Base-by-base conservation (phyloP, 2,888 invertebrate species). In the Stenodera caucasica region DNA sequence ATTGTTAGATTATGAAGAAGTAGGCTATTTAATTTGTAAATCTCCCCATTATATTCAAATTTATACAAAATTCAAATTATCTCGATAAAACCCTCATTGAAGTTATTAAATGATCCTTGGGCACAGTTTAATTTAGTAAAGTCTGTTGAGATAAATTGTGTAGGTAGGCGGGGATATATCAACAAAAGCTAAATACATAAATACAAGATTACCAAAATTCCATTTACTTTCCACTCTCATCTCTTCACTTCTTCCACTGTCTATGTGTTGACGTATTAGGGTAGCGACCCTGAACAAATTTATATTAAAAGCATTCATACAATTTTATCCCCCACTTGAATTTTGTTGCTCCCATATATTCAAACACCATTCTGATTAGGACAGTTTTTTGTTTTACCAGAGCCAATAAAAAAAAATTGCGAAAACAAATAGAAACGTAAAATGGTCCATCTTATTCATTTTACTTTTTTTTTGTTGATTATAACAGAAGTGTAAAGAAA, bases 91-190 rank as follows among this genome's bases (percentile, higher is more conserved):
- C 11, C 45, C 11, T 12, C 21, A 45, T 45, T 45, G 45, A 45
- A 45, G 21, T 45, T 45, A 45, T 45, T 45, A 45, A 45, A 45
- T 45, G 45, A 45, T 45, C 45, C 21, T 45, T 45, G 45, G 45
- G 45, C 45, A 45, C 45, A 45, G 45, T 45, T 45, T 45, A 45
- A 45, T 45, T 21, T 21, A 45, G 21, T 45, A 45, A 21, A 45
- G 11, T 45, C 45, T 45, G 45, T 45, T 45, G 21, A 45, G 45
- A 45, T 45, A 45, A 45, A 45, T 45, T 21, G 21, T 45, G 12
- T 45, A 9, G 15, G 45, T 12, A 40, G 45, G 8, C 0, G 45
- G 12, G 21, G 45, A 21, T 12, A 21, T 21, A 45, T 45, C 45
- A 45, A 45, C 45, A 21, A 14, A 45, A 45, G 21, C 45, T 45